These are phyloP conservation scores for Nomada lathburiana DNA, from an alignment of 2,888 invertebrate species.

Conservation along the genomic window DNA sequence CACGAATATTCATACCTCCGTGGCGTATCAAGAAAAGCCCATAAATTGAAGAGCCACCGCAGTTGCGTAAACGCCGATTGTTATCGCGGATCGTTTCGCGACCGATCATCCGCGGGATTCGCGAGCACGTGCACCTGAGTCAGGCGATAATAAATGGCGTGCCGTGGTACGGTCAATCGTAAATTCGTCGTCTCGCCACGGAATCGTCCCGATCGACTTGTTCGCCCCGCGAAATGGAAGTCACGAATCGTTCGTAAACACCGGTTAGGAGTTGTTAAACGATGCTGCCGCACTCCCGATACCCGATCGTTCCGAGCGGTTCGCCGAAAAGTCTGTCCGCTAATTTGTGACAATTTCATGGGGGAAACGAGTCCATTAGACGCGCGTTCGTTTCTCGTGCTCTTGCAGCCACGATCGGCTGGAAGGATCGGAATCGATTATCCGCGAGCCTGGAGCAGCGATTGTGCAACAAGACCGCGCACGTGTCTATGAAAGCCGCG, in stretches of 20 bases:
- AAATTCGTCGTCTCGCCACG: slow-evolving; percentile 37
- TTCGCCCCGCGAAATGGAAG: slow-evolving; percentile 39
- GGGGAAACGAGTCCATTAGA: slow-evolving; percentile 9
- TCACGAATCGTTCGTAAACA: slow-evolving; percentile 50
- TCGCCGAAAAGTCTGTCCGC: slow-evolving; percentile 2
- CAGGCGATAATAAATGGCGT: slow-evolving; percentile 35
- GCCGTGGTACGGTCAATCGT: slow-evolving; percentile 21
- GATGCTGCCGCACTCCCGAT: slow-evolving; percentile 13
- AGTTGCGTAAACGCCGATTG: background rate
- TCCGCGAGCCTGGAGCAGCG: background rate
- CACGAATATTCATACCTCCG: too few species aligned
- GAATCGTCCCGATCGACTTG: slow-evolving; percentile 45
- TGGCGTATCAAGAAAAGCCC: too few species aligned
- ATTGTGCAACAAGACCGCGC: slow-evolving; percentile 21
- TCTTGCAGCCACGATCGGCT: background rate
- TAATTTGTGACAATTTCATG: slow-evolving; percentile 19
- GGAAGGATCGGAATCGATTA: slow-evolving; percentile 28
- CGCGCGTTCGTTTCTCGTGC: background rate
- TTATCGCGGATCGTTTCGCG: slow-evolving; percentile 5
- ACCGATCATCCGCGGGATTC: slow-evolving; percentile 4
- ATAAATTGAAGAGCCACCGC: too few species aligned
- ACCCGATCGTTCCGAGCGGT: slow-evolving; percentile 5
- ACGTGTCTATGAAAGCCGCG: slow-evolving; percentile 29
- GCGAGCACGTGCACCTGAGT: slow-evolving; percentile 7
- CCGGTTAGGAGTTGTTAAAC: slow-evolving; percentile 36